phyloP scores from a whole-genome alignment of 2,797 vertebrate species.

The Phoeniculus purpureus region DNA sequence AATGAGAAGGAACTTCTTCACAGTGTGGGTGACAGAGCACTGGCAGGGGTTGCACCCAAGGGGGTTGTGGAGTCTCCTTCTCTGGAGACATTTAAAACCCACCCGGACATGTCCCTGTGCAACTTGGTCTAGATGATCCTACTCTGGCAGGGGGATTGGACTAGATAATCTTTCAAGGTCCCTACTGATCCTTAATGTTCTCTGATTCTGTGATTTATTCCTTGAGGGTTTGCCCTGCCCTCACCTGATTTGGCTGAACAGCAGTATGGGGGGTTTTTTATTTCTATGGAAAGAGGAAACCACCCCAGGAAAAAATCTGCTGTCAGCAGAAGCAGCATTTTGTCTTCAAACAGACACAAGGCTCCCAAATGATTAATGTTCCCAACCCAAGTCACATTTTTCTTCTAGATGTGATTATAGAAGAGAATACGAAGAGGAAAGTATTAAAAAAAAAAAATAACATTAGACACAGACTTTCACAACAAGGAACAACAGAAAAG shows the following conservation, averaged over 20 bases:
- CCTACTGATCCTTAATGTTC: too few species aligned
- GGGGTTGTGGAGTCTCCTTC: too few species aligned
- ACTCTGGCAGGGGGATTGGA: too few species aligned
- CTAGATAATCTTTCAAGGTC: too few species aligned
- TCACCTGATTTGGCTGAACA: neutral
- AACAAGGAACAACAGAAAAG: constrained; percentile 15
- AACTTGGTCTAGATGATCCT: too few species aligned
- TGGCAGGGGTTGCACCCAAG: too few species aligned
- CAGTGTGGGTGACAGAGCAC: too few species aligned
- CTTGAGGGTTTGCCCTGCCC: neutral
- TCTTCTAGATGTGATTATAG: constrained; percentile 58
- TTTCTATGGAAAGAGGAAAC: constrained; percentile 58
- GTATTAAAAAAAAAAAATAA: fast-evolving
- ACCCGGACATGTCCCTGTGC: too few species aligned
- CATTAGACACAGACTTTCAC: neutral
- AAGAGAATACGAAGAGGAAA: constrained; percentile 12
- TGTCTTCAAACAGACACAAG: constrained; percentile 58
- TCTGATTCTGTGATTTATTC: too few species aligned
- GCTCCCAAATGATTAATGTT: constrained; percentile 54
- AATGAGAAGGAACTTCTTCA: too few species aligned
- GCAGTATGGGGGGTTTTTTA: neutral
- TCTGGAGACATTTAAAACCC: too few species aligned
- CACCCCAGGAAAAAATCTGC: constrained; percentile 45
- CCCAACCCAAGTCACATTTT: constrained; percentile 27
- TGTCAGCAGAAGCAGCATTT: constrained; percentile 59